Evolutionary conservation across 2,113 vertebrate genomes (phyloP), one percentile per base, ranked within the genome.

Genomic region (Rousettus leschenaultii): DNA sequence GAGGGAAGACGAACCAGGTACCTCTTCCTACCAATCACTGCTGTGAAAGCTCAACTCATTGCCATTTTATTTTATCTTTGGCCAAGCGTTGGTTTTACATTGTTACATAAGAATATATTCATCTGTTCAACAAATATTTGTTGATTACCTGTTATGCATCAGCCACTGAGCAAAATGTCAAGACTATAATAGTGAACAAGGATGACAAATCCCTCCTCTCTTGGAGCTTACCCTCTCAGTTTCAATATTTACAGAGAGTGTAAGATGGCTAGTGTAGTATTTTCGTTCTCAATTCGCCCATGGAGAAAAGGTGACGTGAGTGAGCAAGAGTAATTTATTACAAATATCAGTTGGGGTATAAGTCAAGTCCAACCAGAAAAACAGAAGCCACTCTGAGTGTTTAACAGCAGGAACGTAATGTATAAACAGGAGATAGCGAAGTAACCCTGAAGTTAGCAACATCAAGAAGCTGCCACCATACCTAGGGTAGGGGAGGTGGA

Each of bases 71-170:
- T 43, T 80, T 75, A 89, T 33, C 55, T 91, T 61, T 89, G 48
- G 70, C 40, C 61, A 91, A 53, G 57, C n/a, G 43, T 77, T 66
- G 48, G 26, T 91, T 74, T 38, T 61, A 48, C 66, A n/a, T 18
- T 65, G 55, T 80, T 84, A 61, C 33, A 77, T 68, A 83, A 77
- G 26, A 43, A 61, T 88, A 33, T 19, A 70, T 43, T 45, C 82
- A 91, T 45, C 43, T 19, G 16, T 22, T 86, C 30, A 40, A 79
- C 77, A 97, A 90, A 86, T 88, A 95, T 90, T 80, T 88, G 77
- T 30, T 82, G 59, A 88, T 35, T 45, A 40, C 28, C 26, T 73
- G 12, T 55, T 51, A 77, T 30, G 59, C 0, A 0, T 61, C 59
- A 65, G 71, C 43, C 55, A 55, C 48, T 30, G 21, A 79, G 51